Conservation (phyloP, 2,113 vertebrate species). For the Danionella cerebrum region DNA sequence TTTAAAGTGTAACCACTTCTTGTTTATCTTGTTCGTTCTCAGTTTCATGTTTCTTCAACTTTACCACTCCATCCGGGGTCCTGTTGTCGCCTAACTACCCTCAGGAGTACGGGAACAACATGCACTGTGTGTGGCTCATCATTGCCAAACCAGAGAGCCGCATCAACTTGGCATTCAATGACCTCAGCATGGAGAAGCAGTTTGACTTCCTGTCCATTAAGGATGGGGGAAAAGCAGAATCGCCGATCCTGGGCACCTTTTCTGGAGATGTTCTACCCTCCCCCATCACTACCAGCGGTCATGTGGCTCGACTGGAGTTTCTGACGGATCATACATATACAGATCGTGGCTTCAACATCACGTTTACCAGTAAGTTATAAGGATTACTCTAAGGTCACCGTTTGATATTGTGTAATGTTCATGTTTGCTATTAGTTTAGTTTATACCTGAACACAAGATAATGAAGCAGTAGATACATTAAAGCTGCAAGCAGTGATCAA, state of each 20-base stretch:
- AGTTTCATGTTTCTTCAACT: slow-evolving; percentile 99
- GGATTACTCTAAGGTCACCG: background rate
- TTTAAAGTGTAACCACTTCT: background rate
- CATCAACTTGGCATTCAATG: slow-evolving; percentile 96
- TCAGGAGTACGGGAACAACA: slow-evolving; percentile 93
- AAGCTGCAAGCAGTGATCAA: too few relatives aligned
- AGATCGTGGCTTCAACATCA: slow-evolving; percentile 95
- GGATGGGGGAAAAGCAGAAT: slow-evolving; percentile 86
- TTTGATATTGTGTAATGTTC: too few relatives aligned
- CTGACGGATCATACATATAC: slow-evolving; percentile 98
- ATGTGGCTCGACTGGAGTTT: slow-evolving; percentile 90
- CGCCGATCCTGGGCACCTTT: slow-evolving; percentile 89
- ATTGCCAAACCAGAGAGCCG: slow-evolving; percentile 89
- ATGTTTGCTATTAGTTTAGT: too few relatives aligned
- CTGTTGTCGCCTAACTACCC: slow-evolving; percentile 96
- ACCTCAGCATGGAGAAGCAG: slow-evolving; percentile 98
- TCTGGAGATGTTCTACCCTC: slow-evolving; percentile 86
- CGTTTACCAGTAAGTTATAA: slow-evolving; percentile 84
- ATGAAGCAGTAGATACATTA: too few relatives aligned
- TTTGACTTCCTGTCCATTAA: slow-evolving; percentile 96
- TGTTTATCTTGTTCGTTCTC: background rate
- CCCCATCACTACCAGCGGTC: slow-evolving; percentile 92
- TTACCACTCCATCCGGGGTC: slow-evolving; percentile 87
- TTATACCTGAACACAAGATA: too few relatives aligned
- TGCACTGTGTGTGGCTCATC: slow-evolving; percentile 98